Conservation (phyloP, 2,113 vertebrate genomes). For the Camelus dromedarius region DNA sequence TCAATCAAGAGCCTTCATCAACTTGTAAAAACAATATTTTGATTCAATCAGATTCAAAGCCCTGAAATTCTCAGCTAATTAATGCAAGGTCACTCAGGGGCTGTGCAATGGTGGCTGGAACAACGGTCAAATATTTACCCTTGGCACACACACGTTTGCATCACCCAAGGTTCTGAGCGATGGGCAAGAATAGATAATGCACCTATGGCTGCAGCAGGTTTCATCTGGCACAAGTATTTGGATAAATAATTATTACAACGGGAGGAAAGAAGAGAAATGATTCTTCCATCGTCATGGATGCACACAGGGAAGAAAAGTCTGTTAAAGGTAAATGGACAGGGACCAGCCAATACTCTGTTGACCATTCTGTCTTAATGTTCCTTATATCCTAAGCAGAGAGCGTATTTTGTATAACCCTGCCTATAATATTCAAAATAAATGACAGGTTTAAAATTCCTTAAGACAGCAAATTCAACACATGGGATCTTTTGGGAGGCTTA, state of each 20-base stretch:
- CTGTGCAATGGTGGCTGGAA: conserved; percentile 79
- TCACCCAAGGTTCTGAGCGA: conserved; percentile 80
- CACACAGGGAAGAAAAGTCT: conserved; percentile 75
- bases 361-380: conserved; percentile 65
- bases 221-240: conserved; percentile 80
- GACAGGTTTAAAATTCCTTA: conserved; percentile 11
- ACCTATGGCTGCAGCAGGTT: conserved; percentile 76
- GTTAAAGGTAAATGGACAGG: conserved; percentile 76
- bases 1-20: conserved; percentile 99
- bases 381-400: conserved; percentile 66
- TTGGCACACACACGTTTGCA: conserved; percentile 77
- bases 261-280: conserved; percentile 56
- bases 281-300: conserved; percentile 50
- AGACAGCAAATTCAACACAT: conserved; percentile 61
- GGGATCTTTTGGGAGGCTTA: conserved; percentile 43
- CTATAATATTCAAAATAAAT: conserved; percentile 72
- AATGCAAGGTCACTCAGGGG: conserved; percentile 91
- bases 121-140: conserved; percentile 92
- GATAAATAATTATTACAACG: conserved; percentile 84
- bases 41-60: conserved; percentile 96
- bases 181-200: conserved; percentile 86
- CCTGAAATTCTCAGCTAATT: conserved; percentile 88
- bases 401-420: conserved; percentile 61
- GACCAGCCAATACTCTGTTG: conserved; percentile 74
- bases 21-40: conserved; percentile 99